phyloP scores from a whole-genome alignment of 2,113 vertebrate genomes.

The Dasyornis broadbenti region DNA sequence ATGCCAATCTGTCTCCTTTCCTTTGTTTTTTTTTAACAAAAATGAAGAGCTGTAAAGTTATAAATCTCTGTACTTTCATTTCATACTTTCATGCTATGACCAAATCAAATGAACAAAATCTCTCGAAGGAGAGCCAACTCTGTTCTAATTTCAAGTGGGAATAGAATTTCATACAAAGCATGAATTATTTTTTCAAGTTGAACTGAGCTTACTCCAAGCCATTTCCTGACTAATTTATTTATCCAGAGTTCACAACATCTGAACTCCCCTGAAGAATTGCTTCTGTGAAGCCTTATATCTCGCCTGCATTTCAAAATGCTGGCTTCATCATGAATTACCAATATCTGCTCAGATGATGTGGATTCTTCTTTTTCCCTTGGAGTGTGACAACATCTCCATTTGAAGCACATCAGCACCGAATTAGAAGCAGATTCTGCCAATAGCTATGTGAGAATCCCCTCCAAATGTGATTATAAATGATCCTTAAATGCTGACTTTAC shows the following conservation, averaged over 20 bases:
- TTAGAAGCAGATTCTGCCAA: conserved; percentile 30
- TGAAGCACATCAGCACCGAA: neutral
- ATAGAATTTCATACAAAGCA: neutral
- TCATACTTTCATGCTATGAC: neutral
- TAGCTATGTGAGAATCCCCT: neutral
- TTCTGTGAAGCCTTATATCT: neutral
- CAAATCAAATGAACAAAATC: neutral
- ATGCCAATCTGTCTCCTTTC: accelerated
- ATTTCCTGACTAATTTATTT: conserved; percentile 9
- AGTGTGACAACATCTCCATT: neutral
- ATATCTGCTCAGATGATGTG: neutral
- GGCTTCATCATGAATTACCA: neutral
- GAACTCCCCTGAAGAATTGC: neutral
- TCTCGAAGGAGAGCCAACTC: neutral
- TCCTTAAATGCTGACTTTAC: conserved; percentile 47
- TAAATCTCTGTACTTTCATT: neutral
- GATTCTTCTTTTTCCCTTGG: neutral
- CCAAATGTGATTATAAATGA: conserved; percentile 62
- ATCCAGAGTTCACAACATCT: neutral
- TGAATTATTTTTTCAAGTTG: neutral
- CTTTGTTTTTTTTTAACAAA: too few relatives aligned
- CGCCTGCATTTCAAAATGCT: neutral
- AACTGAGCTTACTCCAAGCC: neutral
- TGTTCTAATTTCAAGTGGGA: neutral
- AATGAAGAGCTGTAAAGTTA: neutral